Base-by-base conservation (phyloP, 2,113 vertebrate genomes). In the Hydropotes inermis region DNA sequence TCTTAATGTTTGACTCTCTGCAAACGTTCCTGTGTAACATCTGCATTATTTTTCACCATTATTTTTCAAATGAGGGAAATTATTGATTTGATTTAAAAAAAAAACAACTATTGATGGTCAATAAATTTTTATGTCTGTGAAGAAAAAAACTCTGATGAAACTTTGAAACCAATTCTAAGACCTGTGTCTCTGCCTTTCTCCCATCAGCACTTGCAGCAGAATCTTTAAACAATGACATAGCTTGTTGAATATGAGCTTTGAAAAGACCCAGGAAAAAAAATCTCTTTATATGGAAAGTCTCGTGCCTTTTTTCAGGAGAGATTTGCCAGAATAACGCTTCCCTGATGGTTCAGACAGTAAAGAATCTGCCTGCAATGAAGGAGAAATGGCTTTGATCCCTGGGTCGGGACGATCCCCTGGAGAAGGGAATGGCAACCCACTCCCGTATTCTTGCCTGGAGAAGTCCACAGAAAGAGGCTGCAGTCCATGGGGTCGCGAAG, bases 11-110 rank as follows among this genome's bases (percentile, higher is more conserved):
- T 16, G 60, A 82, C 14, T 76, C 54, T 54, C 54, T 91, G 60
- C 9, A 96, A 33, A 91, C 64, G 64, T 94, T 79, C 30, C 67
- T 15, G 58, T 8, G 43, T 3, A 86, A 94, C 95, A 94, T 6
- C 17, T 64, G 0, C 0, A 39, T 60, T 17, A 89, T 39, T 98
- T 92, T 96, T 94, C 89, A 19, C 17, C 52, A 54, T 50, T 58
- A 8, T 57, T 95, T 95, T 85, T 83, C 78, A 91, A 89, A 50
- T 57, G 52, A 93, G 79, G 45, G n/a, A 81, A 82, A 86, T 19
- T 19, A 36, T 50, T 25, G 47, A 94, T 10, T 39, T 45, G 70
- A 79, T 55, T 19, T 11, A 55, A 28, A 89, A 47, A 27, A 39
- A 21, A 58, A 30, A 17, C 25, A 19, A 36, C 82, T 93, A 39